Base-by-base conservation (phyloP, 2,113 vertebrate genomes). In the Lota lota region DNA sequence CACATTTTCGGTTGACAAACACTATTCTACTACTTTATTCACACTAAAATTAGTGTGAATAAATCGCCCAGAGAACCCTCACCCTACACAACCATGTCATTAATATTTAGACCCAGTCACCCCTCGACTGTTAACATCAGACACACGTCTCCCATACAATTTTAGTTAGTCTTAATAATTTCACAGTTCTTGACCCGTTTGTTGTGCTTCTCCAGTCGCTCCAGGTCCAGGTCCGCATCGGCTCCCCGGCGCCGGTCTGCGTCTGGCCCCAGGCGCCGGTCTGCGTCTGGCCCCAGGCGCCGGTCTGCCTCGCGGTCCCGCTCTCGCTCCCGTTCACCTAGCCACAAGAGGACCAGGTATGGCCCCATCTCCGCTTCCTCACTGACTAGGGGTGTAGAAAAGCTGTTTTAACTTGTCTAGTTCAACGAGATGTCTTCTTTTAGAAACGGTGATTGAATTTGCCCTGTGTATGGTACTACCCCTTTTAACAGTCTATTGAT, bases 281-380 rank as follows among this genome's bases (percentile, higher is more conserved):
- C 90, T 1, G 65, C 17, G 24, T 24, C 50, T 51, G 50, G 50
- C 11, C 50, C 50, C 17, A 84, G 87, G 33, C 50, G 86, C 19
- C 88, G 86, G 20, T 88, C 90, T 1, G 65, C 17, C 4, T 89
- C 89, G 2, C 80, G 86, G 1, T 91, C 90, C n/a, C 89, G 85
- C 19, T 91, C 90, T 70, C 83, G 89, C 10, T 87, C 92, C 36
- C 80, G 53, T 4, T 84, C 90, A 14, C 66, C 86, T 22, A 91
- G 89, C 71, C 86, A 88, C 87, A 92, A 91, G 71, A 87, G 84
- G 82, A 88, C 73, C 76, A 90, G 92, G 92, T 93, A 88, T 80
- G 64, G 58, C 60, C 53, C 65, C 53, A 12, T 5, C 68, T 66
- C 63, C 70, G 50, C 24, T 77, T 4, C 66, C 19, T 63, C 2